Base-by-base conservation (phyloP, 2,797 vertebrate genomes). In the Botia kubotai region DNA sequence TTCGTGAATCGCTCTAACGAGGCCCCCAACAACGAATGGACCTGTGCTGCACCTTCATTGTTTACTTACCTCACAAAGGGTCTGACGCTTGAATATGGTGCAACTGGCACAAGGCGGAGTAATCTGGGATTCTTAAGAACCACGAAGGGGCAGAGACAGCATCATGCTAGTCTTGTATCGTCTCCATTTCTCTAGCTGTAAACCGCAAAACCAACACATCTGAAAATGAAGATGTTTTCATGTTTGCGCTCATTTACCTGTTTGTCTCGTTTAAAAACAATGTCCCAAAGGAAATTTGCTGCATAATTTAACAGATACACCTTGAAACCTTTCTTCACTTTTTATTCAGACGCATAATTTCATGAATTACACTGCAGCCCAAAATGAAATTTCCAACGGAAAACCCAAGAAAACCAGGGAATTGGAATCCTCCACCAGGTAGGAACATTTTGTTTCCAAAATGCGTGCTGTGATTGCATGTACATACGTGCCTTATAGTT, bases 361-460 rank as follows among this genome's bases (percentile, higher is more conserved):
- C 57, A 75, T 70, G 48, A 70, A 46, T 63, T 52, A 48, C 58
- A 72, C 39, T 19, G 52, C 16, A 50, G 58, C 6, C n/a, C 33
- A 93, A 88, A 83, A 94, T 94, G 93, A 94, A 93, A 93, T 94
- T 92, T 84, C 93, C 93, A 4, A 89, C 87, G 12, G 92, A 94
- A 78, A 93, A 91, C 78, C 93, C 92, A 66, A 89, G 92, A 80
- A 94, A 94, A 87, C 92, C 88, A 19, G 91, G 92, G 85, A 92
- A 29, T 84, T 72, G 77, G 84, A 91, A 89, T 82, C 91, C 93
- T 21, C 84, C 92, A 62, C 92, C 90, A 91, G 93, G 93, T 94
- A 65, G 69, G 75, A 62, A 39, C 60, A 70, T 67, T 52, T 75
- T n/a, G 1, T 55, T 39, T 75, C 55, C 46, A 21, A 7, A 70